These are phyloP conservation scores for Solea solea DNA, from an alignment of 2,113 vertebrate genomes.

Conservation along the genomic window DNA sequence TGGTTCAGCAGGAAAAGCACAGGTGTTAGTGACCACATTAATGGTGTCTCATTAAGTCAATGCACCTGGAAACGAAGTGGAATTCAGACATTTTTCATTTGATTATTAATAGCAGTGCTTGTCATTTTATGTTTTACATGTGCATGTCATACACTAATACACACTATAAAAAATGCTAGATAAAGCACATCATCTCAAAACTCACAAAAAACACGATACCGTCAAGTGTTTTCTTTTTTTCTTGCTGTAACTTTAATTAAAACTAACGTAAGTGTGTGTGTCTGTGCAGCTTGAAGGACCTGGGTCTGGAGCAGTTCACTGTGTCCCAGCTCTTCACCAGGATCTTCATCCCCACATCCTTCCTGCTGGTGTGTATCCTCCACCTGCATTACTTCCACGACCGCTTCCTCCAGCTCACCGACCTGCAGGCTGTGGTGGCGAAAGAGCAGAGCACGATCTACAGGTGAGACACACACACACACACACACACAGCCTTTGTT, in stretches of 20 bases:
- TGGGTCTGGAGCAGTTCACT: conserved; percentile 88
- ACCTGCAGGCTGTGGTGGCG: conserved; percentile 92
- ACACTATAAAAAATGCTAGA: too few relatives aligned
- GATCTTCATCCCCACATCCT: conserved; percentile 96
- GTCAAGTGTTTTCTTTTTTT: not conserved
- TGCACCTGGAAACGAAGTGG: too few relatives aligned
- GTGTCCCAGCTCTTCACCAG: conserved; percentile 88
- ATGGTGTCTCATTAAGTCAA: too few relatives aligned
- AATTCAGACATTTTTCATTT: too few relatives aligned
- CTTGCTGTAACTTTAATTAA: not conserved
- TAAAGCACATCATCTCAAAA: too few relatives aligned
- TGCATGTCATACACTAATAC: too few relatives aligned
- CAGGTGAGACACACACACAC: conserved; percentile 82
- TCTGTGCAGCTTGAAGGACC: conserved; percentile 83
- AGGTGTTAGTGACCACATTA: too few relatives aligned
- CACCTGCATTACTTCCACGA: conserved; percentile 98
- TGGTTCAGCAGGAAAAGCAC: too few relatives aligned
- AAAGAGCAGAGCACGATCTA: conserved; percentile 95
- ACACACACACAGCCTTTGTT: not conserved
- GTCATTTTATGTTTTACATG: too few relatives aligned
- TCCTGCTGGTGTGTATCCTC: conserved; percentile 93
- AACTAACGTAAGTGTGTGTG: not conserved
- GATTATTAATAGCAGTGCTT: too few relatives aligned
- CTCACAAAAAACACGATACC: too few relatives aligned
- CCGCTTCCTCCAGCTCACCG: conserved; percentile 92